phyloP scores from a whole-genome alignment of 1,140 invertebrate genomes.

The Drepana arcuata region DNA sequence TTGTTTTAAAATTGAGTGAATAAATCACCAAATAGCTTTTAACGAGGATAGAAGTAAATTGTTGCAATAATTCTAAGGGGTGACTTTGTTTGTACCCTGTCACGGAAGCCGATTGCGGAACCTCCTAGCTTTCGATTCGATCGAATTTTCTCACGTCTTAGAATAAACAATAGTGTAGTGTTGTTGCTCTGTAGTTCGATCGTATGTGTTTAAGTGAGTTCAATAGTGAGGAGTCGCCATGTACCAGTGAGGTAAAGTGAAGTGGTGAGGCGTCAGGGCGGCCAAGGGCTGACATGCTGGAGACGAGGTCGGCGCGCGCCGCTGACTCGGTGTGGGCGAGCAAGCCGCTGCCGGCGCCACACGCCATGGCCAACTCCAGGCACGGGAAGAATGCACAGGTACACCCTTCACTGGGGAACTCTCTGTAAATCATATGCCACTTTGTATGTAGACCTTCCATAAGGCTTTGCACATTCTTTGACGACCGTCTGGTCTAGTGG shows the following conservation, averaged over 20 bases:
- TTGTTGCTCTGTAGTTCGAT: conserved; percentile 14
- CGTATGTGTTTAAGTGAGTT: conserved; percentile 43
- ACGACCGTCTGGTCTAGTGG: too few relatives aligned
- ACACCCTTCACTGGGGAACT: too few relatives aligned
- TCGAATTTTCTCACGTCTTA: conserved; percentile 53
- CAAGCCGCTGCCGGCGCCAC: conserved; percentile 69
- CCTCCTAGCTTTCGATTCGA: conserved; percentile 52
- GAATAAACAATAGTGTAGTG: conserved; percentile 41
- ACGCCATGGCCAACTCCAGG: conserved; percentile 70
- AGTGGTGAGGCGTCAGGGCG: conserved; percentile 22
- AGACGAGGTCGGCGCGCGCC: conserved; percentile 69
- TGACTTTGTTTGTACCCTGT: neutral
- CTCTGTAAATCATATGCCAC: too few relatives aligned
- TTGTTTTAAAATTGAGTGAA: conserved; percentile 34
- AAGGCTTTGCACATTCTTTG: too few relatives aligned
- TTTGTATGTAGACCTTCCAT: too few relatives aligned
- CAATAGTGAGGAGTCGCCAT: conserved; percentile 36
- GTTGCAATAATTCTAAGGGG: conserved; percentile 13
- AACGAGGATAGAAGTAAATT: too few relatives aligned
- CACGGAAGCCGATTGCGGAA: neutral
- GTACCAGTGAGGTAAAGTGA: conserved; percentile 49
- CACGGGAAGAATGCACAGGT: conserved; percentile 67
- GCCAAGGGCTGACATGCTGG: conserved; percentile 50
- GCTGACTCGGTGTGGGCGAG: conserved; percentile 70
- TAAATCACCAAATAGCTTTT: too few relatives aligned